Evolutionary conservation across 2,888 invertebrate species (phyloP), one percentile per base, ranked within the genome.

Genomic region (Amphipoea oculea): DNA sequence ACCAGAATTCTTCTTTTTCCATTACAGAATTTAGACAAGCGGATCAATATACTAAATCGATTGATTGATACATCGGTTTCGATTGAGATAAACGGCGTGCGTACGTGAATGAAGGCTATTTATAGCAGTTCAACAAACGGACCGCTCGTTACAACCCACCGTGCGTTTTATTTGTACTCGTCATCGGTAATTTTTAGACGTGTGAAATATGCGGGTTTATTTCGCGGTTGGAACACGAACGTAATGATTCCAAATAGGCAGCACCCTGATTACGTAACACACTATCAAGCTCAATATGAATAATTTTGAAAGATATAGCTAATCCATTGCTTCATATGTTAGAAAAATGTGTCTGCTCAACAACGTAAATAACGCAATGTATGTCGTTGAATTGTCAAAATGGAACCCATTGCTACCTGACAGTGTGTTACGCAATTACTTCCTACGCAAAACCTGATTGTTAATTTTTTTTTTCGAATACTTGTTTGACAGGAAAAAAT

Each of bases 81-180:
- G 17, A 79, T 48, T 42, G 20, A 48, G 62, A 84, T 85, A 68
- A 68, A 63, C 79, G 42, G 42, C 63, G 23, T 20, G 36, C 68
- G 17, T 40, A 48, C 48, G 69, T 79, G 71, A 68, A 82, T 82
- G 70, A 51, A 63, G 36, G 36, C 4, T 85, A 86, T 86, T 68
- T 81, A 65, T 68, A 81, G 6, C 60, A 51, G 67, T 70, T 74
- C 57, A 82, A 82, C 67, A 86, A 68, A 72, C 82, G 45, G n/a
- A 78, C 12, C 54, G 62, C 48, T 83, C 78, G 73, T 83, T 62
- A 65, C 67, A 63, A 48, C 14, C 45, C 48, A 48, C 4, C 17
- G 67, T 36, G 20, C 40, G 20, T 17, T 70, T 71, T 72, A 36
- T 83, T 67, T 65, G 63, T 63, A n/a, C 63, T 76, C 70, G 42